Percentiles rank a stretch among this genome's conserved stretches.
phyloP scores from a whole-genome alignment of 2,113 vertebrate genomes.

The Entelurus aequoreus region DNA sequence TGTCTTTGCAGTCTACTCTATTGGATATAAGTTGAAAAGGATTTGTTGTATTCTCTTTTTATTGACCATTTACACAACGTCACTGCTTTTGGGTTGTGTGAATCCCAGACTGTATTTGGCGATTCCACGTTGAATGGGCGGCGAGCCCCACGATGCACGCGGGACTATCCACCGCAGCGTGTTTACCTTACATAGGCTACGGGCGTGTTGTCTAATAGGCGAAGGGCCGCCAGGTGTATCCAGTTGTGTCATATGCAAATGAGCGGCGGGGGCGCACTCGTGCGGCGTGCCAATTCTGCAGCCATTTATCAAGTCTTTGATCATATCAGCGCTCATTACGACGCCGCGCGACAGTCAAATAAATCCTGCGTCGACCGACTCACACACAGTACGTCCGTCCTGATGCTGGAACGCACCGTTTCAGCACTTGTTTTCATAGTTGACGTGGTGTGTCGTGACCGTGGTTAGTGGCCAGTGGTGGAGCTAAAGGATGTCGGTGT shows the following conservation, averaged over 20 bases:
- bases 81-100: no score
- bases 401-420: constrained; percentile 31
- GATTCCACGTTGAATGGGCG: no score
- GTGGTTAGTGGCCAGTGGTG: background rate
- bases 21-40: no score
- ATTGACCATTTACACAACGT: no score
- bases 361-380: constrained; percentile 44
- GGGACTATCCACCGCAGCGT: background rate
- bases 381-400: constrained; percentile 25
- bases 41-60: no score
- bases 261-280: no score
- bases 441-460: background rate
- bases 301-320: constrained; percentile 48
- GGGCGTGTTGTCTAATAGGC: constrained; percentile 9
- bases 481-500: constrained; percentile 26
- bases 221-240: constrained; percentile 22
- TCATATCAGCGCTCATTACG: constrained; percentile 57
- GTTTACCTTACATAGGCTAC: constrained; percentile 6
- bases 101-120: no score
- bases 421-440: constrained; percentile 20
- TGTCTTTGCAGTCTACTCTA: no score
- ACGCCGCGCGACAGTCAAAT: constrained; percentile 41
- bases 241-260: constrained; percentile 34
- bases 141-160: no score
- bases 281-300: constrained; percentile 46